Percentiles rank a stretch among this genome's conserved stretches.
Evolutionary conservation across 2,888 invertebrate species (phyloP).

Genomic region (Stenodera caucasica): DNA sequence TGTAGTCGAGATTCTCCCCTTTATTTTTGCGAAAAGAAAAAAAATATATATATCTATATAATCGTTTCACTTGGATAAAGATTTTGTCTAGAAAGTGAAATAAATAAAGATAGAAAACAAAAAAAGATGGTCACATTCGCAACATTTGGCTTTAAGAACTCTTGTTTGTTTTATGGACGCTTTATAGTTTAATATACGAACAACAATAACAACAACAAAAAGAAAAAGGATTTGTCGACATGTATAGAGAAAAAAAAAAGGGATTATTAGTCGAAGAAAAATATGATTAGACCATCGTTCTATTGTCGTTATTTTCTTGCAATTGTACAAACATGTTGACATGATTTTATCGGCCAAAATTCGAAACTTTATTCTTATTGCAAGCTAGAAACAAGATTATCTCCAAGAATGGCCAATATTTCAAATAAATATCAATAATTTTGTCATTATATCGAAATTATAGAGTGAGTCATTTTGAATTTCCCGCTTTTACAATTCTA

Average conservation of each 20-base stretch:
- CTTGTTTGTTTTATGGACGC: conserved; percentile 45
- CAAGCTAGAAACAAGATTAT: no score
- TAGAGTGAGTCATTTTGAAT: no score
- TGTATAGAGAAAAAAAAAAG: not conserved
- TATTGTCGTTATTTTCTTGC: conserved; percentile 17
- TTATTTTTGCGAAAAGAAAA: conserved; percentile 6
- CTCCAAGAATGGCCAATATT: no score
- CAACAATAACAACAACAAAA: no score
- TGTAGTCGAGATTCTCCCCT: not conserved
- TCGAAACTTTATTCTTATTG: not conserved
- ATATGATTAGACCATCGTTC: conserved; percentile 29
- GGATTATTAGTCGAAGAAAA: conserved; percentile 23
- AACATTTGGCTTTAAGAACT: conserved; percentile 46
- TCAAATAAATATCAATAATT: no score
- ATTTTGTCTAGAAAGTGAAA: conserved; percentile 29
- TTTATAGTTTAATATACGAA: conserved; percentile 45
- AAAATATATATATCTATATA: no score
- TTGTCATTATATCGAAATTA: no score
- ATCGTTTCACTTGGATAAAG: conserved; percentile 20
- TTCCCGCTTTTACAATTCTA: no score
- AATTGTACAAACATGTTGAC: conserved; percentile 18
- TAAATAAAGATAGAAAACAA: conserved; percentile 17
- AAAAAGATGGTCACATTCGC: conserved; percentile 27
- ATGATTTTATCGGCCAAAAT: not conserved
- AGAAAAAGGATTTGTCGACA: conserved; percentile 12